These are phyloP conservation scores for Pachydiplax longipennis DNA, from an alignment of 2,888 invertebrate species.

Conservation along the genomic window DNA sequence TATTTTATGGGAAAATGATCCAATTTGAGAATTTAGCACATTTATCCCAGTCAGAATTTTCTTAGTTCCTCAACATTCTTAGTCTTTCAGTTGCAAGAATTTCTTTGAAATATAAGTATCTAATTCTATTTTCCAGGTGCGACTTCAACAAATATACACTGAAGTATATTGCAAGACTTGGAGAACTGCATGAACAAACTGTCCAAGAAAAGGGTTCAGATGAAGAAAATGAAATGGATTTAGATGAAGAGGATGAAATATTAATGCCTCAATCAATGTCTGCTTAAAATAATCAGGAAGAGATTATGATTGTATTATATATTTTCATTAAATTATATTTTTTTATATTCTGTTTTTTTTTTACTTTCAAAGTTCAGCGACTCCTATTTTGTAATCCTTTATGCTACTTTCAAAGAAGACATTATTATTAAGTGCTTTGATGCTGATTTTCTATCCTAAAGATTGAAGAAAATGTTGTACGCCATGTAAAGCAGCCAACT, in stretches of 20 bases:
- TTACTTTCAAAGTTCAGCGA: not conserved
- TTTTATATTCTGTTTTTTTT: not conserved
- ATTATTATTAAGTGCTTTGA: too few relatives aligned
- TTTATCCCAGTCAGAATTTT: not conserved
- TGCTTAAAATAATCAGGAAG: not conserved
- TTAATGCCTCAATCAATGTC: not conserved
- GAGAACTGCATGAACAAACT: conserved; percentile 55
- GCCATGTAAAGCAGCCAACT: too few relatives aligned
- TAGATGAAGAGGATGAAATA: conserved; percentile 19
- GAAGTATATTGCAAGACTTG: conserved; percentile 70
- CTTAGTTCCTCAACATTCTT: too few relatives aligned
- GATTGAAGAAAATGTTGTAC: too few relatives aligned
- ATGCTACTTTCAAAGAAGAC: too few relatives aligned
- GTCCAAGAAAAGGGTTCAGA: conserved; percentile 48
- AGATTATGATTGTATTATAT: not conserved
- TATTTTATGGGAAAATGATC: not conserved
- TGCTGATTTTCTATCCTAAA: too few relatives aligned
- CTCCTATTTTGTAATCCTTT: not conserved
- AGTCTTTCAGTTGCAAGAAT: too few relatives aligned
- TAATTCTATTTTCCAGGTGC: conserved; percentile 69
- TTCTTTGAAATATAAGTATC: not conserved
- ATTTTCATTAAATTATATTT: not conserved
- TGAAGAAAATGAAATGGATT: conserved; percentile 53
- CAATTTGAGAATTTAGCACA: not conserved
- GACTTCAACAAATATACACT: conserved; percentile 89